Percentiles rank a stretch among this genome's conserved stretches.
Conservation (phyloP, 2,888 invertebrate species). For the Parasteatoda lunata region DNA sequence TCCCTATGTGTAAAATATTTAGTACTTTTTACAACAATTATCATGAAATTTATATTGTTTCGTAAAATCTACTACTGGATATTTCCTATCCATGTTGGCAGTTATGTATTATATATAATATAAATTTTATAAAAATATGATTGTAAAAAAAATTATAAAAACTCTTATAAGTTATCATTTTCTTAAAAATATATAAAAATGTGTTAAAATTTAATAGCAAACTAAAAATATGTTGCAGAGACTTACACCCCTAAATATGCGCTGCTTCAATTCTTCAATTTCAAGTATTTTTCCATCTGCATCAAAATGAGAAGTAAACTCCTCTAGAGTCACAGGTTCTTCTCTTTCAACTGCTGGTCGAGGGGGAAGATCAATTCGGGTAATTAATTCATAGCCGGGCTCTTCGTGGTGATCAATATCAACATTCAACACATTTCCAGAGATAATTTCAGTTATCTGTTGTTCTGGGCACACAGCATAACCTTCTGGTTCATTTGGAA, state of each 20-base stretch:
- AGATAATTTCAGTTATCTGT: slow-evolving; percentile 80
- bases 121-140: no score
- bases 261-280: slow-evolving; percentile 84
- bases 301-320: slow-evolving; percentile 88
- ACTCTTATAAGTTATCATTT: no score
- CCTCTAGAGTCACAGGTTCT: slow-evolving; percentile 82
- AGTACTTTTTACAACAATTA: no score
- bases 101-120: no score
- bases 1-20: no score
- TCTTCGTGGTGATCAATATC: slow-evolving; percentile 74
- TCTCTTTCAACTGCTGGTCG: slow-evolving; percentile 83
- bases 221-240: background rate
- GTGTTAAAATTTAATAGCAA: no score
- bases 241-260: slow-evolving; percentile 92
- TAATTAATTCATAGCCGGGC: slow-evolving; percentile 75
- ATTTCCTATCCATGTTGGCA: no score
- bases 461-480: slow-evolving; percentile 79
- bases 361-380: slow-evolving; percentile 79
- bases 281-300: slow-evolving; percentile 86
- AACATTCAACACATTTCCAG: slow-evolving; percentile 74
- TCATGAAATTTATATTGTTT: no score
- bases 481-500: slow-evolving; percentile 74
- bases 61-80: no score
- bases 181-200: no score
- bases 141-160: no score